Percentiles rank a stretch among this genome's conserved stretches.
Conservation (phyloP, 2,113 vertebrate genomes). For the Neoarius graeffei region DNA sequence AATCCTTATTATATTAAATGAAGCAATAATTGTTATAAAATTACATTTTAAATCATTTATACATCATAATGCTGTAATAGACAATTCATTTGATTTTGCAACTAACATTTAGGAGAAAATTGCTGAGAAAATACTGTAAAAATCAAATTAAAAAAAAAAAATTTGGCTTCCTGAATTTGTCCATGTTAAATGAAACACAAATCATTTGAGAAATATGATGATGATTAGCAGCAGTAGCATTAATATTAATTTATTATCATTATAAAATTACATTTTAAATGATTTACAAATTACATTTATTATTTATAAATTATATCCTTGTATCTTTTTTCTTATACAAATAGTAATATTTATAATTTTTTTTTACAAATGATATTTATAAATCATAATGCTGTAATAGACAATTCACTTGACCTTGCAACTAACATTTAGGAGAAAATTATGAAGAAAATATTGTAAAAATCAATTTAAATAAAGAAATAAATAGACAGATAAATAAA, state of each 20-base stretch:
- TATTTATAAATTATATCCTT: too few species aligned
- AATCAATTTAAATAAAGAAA: too few species aligned
- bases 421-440: too few species aligned
- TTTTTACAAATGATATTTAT: too few species aligned
- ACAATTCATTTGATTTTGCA: not conserved
- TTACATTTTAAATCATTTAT: not conserved
- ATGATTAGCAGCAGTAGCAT: not conserved
- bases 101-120: not conserved
- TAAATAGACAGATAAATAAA: not conserved
- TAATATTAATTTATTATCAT: not conserved
- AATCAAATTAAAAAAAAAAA: not conserved
- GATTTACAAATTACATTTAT: too few species aligned
- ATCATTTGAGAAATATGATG: too few species aligned
- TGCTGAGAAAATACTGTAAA: not conserved
- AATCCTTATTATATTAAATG: not conserved
- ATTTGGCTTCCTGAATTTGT: not conserved
- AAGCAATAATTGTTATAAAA: not conserved
- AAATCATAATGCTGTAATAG: too few species aligned
- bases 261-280: not conserved
- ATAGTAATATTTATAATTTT: too few species aligned
- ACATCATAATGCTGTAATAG: not conserved
- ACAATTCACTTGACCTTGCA: too few species aligned
- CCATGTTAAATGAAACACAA: not conserved
- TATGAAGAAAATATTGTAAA: too few species aligned
- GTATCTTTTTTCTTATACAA: too few species aligned